Percentiles rank a stretch among this genome's conserved stretches.
phyloP scores from a whole-genome alignment of 2,113 vertebrate genomes.

The Xiphophorus maculatus region DNA sequence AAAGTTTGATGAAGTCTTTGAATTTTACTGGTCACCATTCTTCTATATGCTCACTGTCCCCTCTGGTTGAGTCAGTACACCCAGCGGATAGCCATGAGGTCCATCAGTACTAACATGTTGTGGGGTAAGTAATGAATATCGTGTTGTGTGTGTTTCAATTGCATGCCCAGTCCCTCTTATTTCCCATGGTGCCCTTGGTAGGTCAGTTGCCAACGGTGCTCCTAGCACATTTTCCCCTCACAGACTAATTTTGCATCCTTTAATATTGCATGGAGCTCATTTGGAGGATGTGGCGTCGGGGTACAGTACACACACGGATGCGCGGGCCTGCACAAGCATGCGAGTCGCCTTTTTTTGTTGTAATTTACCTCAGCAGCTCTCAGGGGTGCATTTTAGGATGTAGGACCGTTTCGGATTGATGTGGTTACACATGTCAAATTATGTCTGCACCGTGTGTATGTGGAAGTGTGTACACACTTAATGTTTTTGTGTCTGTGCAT shows the following conservation, averaged over 20 bases:
- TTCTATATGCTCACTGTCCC: slow-evolving; percentile 34
- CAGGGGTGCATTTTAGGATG: slow-evolving; percentile 89
- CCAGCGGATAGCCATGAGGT: slow-evolving; percentile 18
- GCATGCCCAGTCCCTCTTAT: slow-evolving; percentile 64
- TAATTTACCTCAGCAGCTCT: slow-evolving; percentile 68
- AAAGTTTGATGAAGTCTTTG: neutral
- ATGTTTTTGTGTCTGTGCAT: slow-evolving; percentile 52
- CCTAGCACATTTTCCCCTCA: slow-evolving; percentile 42
- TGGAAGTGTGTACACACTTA: slow-evolving; percentile 26
- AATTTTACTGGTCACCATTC: slow-evolving; percentile 19
- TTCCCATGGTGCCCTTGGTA: slow-evolving; percentile 73
- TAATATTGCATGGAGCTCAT: slow-evolving; percentile 97
- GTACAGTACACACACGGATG: slow-evolving; percentile 74
- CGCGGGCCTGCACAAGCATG: slow-evolving; percentile 29
- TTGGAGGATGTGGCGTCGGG: slow-evolving; percentile 82
- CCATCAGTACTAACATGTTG: slow-evolving; percentile 48
- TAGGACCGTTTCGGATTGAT: slow-evolving; percentile 84
- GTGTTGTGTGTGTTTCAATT: slow-evolving; percentile 43
- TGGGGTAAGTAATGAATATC: slow-evolving; percentile 67
- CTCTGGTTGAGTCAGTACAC: slow-evolving; percentile 31
- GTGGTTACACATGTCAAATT: slow-evolving; percentile 78
- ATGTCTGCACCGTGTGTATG: slow-evolving; percentile 16
- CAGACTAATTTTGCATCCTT: slow-evolving; percentile 78
- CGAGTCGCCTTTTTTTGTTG: slow-evolving; percentile 61
- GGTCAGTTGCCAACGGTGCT: slow-evolving; percentile 58